Base-by-base conservation (phyloP, 2,113 vertebrate genomes). In the Addax nasomaculatus region DNA sequence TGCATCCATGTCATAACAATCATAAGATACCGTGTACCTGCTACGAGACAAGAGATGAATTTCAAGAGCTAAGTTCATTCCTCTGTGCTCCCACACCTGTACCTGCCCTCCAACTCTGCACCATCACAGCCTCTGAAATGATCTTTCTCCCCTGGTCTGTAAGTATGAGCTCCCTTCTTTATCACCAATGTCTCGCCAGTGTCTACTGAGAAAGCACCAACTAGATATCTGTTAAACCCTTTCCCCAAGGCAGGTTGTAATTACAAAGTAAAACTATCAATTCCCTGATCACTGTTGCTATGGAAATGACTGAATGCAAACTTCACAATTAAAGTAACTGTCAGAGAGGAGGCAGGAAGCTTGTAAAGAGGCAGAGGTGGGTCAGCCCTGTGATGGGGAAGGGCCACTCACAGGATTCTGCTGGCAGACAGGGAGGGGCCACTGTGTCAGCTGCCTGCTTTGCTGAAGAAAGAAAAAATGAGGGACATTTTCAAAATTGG, bases 261-360 rank as follows among this genome's bases (percentile, higher is more conserved):
- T 86, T 90, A 89, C 45, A 94, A 88, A 91, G 60, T 79, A 87
- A 81, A 95, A 36, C 27, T 91, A 95, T 94, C 7, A 1, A 43
- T 89, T 89, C 60, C 25, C 49, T 89, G 83, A 53, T 45, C 23
- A 8, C n/a, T 16, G 79, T 80, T 90, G 96, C 93, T 80, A 78
- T 70, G 90, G 85, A 93, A 93, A 62, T 84, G 17, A 85, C n/a
- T 78, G 85, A 93, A 85, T 16, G 67, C 15, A 86, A 95, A 96
- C 78, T 89, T 96, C 76, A 55, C 95, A 95, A 39, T 89, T 73
- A 64, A 83, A 57, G 67, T 60, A 43, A 62, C 86, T 33, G 33
- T 81, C 83, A 96, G 86, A 87, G 85, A 89, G 58, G 49, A 95
- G 58, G 21, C 67, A 45, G 33, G 39, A 94, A 23, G 49, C 29